These are phyloP conservation scores for Bombyx huttoni DNA, from an alignment of 2,888 invertebrate genomes.

Conservation along the genomic window DNA sequence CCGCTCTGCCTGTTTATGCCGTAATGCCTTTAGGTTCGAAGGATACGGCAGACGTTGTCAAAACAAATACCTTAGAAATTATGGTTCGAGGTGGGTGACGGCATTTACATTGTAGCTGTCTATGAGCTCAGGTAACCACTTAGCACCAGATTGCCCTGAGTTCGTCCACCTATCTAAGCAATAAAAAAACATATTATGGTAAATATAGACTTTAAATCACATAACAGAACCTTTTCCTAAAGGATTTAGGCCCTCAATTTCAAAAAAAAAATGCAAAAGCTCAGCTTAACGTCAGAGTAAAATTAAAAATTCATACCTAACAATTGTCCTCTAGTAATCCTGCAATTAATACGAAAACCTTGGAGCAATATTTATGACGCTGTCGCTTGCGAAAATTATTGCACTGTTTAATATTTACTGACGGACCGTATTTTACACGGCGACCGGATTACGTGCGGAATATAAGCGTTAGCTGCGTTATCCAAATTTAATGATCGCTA, in stretches of 20 bases:
- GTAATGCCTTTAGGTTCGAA: too few relatives aligned
- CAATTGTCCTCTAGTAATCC: conserved; percentile 39
- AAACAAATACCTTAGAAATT: too few relatives aligned
- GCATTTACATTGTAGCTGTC: too few relatives aligned
- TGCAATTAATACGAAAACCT: conserved; percentile 59
- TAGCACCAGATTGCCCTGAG: too few relatives aligned
- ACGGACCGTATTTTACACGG: conserved; percentile 56
- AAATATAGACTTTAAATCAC: too few relatives aligned
- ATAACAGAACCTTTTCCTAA: neutral
- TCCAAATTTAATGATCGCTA: conserved; percentile 49
- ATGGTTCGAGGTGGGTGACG: too few relatives aligned
- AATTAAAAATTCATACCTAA: conserved; percentile 38
- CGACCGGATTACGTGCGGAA: conserved; percentile 53
- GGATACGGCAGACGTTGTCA: too few relatives aligned
- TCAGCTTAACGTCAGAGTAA: neutral
- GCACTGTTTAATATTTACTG: conserved; percentile 59
- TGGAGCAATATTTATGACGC: conserved; percentile 54
- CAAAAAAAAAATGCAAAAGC: neutral
- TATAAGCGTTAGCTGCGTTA: conserved; percentile 45
- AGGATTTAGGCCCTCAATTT: neutral
- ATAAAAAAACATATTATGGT: too few relatives aligned
- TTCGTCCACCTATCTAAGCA: too few relatives aligned
- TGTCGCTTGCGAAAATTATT: conserved; percentile 48
- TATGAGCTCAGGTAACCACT: too few relatives aligned
- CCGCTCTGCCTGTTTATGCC: too few relatives aligned